Evolutionary conservation across 2,797 vertebrate species (phyloP).

Genomic region (Sebastes diploproa): DNA sequence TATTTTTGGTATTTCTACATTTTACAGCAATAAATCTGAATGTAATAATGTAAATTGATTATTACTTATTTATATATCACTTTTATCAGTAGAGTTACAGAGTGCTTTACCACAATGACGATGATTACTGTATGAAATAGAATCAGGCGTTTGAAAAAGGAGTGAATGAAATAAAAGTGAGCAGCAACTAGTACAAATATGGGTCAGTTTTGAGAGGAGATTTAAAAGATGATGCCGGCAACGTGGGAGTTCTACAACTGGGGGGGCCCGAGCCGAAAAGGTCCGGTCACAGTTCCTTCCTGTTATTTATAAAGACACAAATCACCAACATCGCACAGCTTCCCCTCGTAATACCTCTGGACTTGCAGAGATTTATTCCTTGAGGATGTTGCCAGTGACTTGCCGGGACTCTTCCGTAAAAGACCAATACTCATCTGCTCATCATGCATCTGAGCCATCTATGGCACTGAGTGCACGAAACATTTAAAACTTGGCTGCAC

Average conservation of each 20-base stretch:
- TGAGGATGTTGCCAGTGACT: constrained; percentile 50
- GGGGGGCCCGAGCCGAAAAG: constrained; percentile 32
- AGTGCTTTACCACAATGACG: neutral
- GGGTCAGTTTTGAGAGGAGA: constrained; percentile 11
- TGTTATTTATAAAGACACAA: constrained; percentile 69
- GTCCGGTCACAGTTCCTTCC: constrained; percentile 59
- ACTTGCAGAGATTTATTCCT: constrained; percentile 54
- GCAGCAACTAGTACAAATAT: neutral
- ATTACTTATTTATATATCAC: neutral
- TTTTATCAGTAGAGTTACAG: neutral
- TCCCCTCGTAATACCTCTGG: constrained; percentile 52
- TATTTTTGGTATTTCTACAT: neutral
- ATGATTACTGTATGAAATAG: neutral
- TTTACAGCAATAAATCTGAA: neutral
- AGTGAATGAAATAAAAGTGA: neutral
- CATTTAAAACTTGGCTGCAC: constrained; percentile 2
- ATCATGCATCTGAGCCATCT: constrained; percentile 37
- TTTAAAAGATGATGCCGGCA: constrained; percentile 20
- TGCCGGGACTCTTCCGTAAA: constrained; percentile 36
- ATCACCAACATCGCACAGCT: constrained; percentile 51
- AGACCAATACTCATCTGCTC: constrained; percentile 19
- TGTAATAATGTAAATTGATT: neutral
- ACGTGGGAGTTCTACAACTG: constrained; percentile 21
- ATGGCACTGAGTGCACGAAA: constrained; percentile 25
- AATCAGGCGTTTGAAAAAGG: neutral